Evolutionary conservation across 2,797 vertebrate species (phyloP), one percentile per base, ranked within the genome.

Genomic region (Tachyglossus aculeatus): DNA sequence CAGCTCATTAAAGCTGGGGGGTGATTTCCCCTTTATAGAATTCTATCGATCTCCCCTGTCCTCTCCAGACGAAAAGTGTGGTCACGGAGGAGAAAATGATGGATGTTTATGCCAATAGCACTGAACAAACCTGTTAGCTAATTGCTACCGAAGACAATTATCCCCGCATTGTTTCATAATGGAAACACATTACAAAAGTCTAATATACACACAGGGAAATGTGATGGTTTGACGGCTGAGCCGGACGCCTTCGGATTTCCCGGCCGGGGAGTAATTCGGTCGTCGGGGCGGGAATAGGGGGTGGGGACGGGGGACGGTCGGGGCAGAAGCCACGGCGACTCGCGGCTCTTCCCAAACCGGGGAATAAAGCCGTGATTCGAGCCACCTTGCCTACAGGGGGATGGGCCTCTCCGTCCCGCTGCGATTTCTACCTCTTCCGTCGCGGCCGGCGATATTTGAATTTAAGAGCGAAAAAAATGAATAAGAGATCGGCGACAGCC

Each of bases 101-200:
- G 91, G 95, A 98, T 98, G 95, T 83, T 84, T 94, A 93, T 96
- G 96, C 95, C 96, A 94, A 96, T 95, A 96, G 94, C 92, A 89
- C 93, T 94, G 95, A 95, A 96, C 93, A 95, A 96, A 96, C 96
- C 95, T 96, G 95, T 96, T 95, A 95, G 96, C 96, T 97, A 97
- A 97, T 96, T 96, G 95, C 96, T 93, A 96, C 93, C 93, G 95
- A 96, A 96, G 96, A 98, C 96, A 96, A 97, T 97, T 98, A 96
- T 95, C 95, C 94, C 94, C 80, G 91, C 94, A 95, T 96, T 95
- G 95, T 95, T 96, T 96, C 93, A 95, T 95, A 96, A 97, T 96
- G 95, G 95, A 95, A 97, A 95, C 93, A 95, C 95, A 96, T 96
- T 95, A 97, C 95, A 94, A 92, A 93, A 94, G 92, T 95, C 94